A percentile compares a stretch with the other conserved stretches of the same genome.
These are phyloP conservation scores for Pharmacophagus antenor DNA, from an alignment of 2,888 invertebrate species.

Conservation along the genomic window DNA sequence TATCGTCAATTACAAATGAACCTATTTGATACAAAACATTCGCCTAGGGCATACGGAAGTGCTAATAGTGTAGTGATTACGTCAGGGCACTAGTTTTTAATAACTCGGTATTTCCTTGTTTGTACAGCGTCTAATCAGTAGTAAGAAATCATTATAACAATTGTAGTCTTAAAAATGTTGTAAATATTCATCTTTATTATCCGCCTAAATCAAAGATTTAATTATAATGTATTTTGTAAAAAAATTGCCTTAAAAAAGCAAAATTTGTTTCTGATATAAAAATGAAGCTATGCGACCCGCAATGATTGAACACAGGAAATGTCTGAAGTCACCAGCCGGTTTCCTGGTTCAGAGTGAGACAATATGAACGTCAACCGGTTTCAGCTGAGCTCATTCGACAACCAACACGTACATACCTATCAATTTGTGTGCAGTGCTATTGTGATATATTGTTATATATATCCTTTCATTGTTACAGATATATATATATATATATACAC, in stretches of 20 bases:
- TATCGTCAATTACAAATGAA: slow-evolving; percentile 28
- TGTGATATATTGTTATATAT: background rate
- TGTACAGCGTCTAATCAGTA: slow-evolving; percentile 43
- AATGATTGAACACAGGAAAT: slow-evolving; percentile 75
- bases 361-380: slow-evolving; percentile 75
- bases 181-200: background rate
- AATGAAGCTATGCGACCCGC: slow-evolving; percentile 49
- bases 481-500: too few relatives aligned
- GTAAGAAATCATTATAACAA: slow-evolving; percentile 17
- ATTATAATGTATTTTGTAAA: background rate
- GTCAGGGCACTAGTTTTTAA: slow-evolving; percentile 77
- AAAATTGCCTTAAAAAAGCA: background rate
- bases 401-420: slow-evolving; percentile 30
- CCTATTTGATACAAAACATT: slow-evolving; percentile 36
- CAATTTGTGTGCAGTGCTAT: background rate
- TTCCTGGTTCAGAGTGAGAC: slow-evolving; percentile 76
- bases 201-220: background rate
- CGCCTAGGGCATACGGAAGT: slow-evolving; percentile 73
- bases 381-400: slow-evolving; percentile 63
- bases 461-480: background rate
- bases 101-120: slow-evolving; percentile 77
- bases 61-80: slow-evolving; percentile 65
- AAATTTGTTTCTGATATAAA: slow-evolving; percentile 11
- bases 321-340: slow-evolving; percentile 65
- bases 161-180: slow-evolving; percentile 10